Percentiles rank a stretch among this genome's conserved stretches.
Evolutionary conservation across 1,140 invertebrate species (phyloP).

Genomic region (Drosophila simulans): DNA sequence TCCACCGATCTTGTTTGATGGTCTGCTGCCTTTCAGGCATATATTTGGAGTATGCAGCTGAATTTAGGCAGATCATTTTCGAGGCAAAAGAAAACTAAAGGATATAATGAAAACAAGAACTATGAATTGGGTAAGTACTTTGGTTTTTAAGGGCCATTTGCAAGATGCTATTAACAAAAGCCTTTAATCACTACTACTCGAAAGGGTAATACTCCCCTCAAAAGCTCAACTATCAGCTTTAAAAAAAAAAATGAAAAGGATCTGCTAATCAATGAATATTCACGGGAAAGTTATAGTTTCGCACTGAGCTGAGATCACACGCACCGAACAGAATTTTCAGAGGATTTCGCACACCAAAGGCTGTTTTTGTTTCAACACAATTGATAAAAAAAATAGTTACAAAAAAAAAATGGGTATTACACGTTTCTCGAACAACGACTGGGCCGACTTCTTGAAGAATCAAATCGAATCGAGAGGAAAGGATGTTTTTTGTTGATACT

Average conservation of each 20-base stretch:
- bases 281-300: neutral
- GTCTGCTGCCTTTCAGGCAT: neutral
- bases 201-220: no score
- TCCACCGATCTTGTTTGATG: neutral
- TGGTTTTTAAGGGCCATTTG: no score
- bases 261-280: neutral
- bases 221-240: no score
- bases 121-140: no score
- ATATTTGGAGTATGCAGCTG: no score
- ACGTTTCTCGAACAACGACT: conserved; percentile 1
- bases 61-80: no score
- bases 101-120: no score
- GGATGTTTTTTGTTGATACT: neutral
- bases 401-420: conserved; percentile 7
- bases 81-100: neutral
- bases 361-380: neutral
- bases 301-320: conserved; percentile 12
- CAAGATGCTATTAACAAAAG: no score
- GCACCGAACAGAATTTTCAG: conserved; percentile 11
- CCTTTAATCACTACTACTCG: no score
- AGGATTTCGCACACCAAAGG: conserved; percentile 15
- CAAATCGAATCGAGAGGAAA: neutral
- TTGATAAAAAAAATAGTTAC: neutral
- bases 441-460: neutral
- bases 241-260: neutral